A percentile compares a stretch with the other conserved stretches of the same genome.
phyloP scores from a whole-genome alignment of 2,888 invertebrate species.

The Dasysyrphus tricinctus region DNA sequence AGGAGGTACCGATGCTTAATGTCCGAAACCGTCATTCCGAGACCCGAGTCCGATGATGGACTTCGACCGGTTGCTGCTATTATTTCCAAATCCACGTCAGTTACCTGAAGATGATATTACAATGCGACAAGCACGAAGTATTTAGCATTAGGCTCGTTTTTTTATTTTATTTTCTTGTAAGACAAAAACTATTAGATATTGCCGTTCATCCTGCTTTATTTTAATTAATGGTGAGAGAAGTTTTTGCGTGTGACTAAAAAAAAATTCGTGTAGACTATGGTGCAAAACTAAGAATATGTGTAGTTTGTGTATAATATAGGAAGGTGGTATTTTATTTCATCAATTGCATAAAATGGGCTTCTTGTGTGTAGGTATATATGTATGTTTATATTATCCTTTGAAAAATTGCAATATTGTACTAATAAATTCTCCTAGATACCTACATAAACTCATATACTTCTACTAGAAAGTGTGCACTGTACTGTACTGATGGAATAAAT shows the following conservation, averaged over 20 bases:
- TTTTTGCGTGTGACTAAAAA: conserved; percentile 2
- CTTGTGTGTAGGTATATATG: neutral
- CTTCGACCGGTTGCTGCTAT: conserved; percentile 88
- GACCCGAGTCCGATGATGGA: conserved; percentile 97
- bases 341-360: conserved; percentile 14
- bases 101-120: conserved; percentile 81
- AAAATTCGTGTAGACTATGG: conserved; percentile 17
- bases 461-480: neutral
- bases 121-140: conserved; percentile 77
- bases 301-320: conserved; percentile 24
- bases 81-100: conserved; percentile 83
- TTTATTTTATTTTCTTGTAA: conserved; percentile 38
- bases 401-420: neutral
- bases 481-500: neutral
- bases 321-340: conserved; percentile 6
- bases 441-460: neutral
- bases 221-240: conserved; percentile 15
- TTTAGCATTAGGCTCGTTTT: conserved; percentile 50
- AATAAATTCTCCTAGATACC: neutral
- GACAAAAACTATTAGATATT: conserved; percentile 47
- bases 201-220: conserved; percentile 42
- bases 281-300: conserved; percentile 60
- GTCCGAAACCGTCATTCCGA: conserved; percentile 94
- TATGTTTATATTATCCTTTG: neutral
- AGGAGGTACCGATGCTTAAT: conserved; percentile 87